Conservation (phyloP, 2,888 invertebrate species). For the Ethmia dodecea region DNA sequence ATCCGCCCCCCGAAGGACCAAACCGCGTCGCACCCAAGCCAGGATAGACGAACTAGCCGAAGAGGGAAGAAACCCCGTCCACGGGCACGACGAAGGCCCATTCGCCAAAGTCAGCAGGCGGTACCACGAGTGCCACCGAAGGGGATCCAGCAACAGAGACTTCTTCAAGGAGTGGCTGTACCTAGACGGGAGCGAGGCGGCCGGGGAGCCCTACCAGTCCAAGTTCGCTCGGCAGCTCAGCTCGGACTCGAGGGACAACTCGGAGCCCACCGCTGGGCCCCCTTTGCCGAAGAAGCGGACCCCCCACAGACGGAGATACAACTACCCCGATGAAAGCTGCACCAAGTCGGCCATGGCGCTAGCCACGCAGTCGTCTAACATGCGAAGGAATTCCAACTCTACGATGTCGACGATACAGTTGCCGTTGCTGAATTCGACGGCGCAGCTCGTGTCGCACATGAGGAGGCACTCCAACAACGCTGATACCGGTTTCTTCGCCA, state of each 20-base stretch:
- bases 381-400: conserved; percentile 79
- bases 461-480: conserved; percentile 80
- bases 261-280: conserved; percentile 65
- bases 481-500: conserved; percentile 77
- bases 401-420: conserved; percentile 80
- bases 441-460: conserved; percentile 69
- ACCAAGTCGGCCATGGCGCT: conserved; percentile 70
- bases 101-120: conserved; percentile 64
- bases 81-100: conserved; percentile 62
- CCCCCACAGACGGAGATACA: conserved; percentile 59
- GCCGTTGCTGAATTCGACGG: conserved; percentile 69
- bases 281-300: conserved; percentile 63
- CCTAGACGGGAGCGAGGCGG: conserved; percentile 55
- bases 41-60: conserved; percentile 61
- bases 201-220: conserved; percentile 67
- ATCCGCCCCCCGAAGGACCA: conserved; percentile 49
- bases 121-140: conserved; percentile 59
- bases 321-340: conserved; percentile 67
- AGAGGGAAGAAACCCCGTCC: conserved; percentile 46
- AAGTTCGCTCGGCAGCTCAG: conserved; percentile 74
- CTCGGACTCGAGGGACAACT: conserved; percentile 73
- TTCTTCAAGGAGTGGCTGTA: conserved; percentile 71
- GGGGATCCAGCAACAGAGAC: conserved; percentile 55
- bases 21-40: conserved; percentile 44
- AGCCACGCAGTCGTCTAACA: conserved; percentile 66